Evolutionary conservation across 2,113 vertebrate species (phyloP).

Genomic region (Empidonax alnorum): DNA sequence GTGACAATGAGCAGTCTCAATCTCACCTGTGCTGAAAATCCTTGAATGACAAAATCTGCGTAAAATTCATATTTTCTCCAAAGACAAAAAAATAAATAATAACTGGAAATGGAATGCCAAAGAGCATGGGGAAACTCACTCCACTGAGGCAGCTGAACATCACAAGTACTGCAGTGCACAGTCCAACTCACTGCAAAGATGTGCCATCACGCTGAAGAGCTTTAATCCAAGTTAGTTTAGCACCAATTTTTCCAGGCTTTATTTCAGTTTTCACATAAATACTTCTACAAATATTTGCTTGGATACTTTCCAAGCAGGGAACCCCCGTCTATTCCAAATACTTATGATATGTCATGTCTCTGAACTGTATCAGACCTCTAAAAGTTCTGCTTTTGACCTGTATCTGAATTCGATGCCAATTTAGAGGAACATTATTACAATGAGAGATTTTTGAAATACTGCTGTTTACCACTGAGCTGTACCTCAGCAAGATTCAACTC

Average conservation of each 20-base stretch:
- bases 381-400: neutral
- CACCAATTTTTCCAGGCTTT: neutral
- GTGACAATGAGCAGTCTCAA: neutral
- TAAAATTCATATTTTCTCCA: neutral
- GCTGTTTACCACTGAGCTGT: neutral
- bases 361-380: neutral
- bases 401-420: neutral
- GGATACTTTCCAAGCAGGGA: neutral
- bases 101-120: neutral
- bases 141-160: neutral
- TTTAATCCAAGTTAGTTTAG: neutral
- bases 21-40: neutral
- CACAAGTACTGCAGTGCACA: neutral
- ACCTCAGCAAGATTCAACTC: neutral
- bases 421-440: neutral
- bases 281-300: neutral
- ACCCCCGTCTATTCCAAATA: neutral
- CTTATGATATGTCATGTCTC: neutral
- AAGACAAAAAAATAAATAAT: neutral
- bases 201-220: neutral
- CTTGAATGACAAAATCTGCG: neutral
- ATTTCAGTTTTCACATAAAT: neutral
- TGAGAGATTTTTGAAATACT: neutral
- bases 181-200: neutral
- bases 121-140: neutral